phyloP scores from a whole-genome alignment of 1,140 invertebrate species.

The Zaprionus ghesquierei region DNA sequence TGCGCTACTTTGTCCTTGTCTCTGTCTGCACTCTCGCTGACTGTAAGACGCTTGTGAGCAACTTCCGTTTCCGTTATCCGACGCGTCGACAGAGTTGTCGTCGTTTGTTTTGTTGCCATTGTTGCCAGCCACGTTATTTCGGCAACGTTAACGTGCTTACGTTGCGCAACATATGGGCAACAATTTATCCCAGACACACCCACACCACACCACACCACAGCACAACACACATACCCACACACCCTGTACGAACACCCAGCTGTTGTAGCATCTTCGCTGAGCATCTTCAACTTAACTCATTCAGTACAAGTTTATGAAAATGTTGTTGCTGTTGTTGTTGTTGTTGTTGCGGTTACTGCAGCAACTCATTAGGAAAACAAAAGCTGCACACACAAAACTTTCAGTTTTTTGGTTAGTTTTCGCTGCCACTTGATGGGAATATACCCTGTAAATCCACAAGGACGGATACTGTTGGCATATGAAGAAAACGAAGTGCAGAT shows the following conservation, averaged over 20 bases:
- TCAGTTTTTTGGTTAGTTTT: conserved; percentile 17
- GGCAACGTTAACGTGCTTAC: conserved; percentile 47
- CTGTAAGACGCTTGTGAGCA: conserved; percentile 60
- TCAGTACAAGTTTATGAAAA: conserved; percentile 74
- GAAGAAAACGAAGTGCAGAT: not conserved
- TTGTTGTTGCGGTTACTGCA: conserved; percentile 36
- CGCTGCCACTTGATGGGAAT: not conserved
- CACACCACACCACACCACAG: not conserved
- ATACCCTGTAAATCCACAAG: not conserved
- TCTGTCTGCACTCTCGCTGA: conserved; percentile 8
- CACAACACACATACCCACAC: too few species aligned
- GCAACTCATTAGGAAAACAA: conserved; percentile 72
- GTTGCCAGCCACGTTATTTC: conserved; percentile 37
- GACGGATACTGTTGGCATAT: not conserved
- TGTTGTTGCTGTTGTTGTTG: conserved; percentile 33
- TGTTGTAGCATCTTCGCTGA: conserved; percentile 23
- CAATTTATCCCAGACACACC: conserved; percentile 28
- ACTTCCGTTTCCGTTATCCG: conserved; percentile 75
- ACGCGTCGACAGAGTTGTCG: conserved; percentile 40
- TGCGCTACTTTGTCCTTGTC: not conserved
- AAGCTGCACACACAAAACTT: conserved; percentile 65
- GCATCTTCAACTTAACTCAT: conserved; percentile 62
- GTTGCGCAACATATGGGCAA: conserved; percentile 67
- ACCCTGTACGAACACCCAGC: not conserved
- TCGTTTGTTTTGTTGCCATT: conserved; percentile 59